A percentile compares a stretch with the other conserved stretches of the same genome.
Evolutionary conservation across 2,113 vertebrate genomes (phyloP).

Genomic region (Motacilla alba): DNA sequence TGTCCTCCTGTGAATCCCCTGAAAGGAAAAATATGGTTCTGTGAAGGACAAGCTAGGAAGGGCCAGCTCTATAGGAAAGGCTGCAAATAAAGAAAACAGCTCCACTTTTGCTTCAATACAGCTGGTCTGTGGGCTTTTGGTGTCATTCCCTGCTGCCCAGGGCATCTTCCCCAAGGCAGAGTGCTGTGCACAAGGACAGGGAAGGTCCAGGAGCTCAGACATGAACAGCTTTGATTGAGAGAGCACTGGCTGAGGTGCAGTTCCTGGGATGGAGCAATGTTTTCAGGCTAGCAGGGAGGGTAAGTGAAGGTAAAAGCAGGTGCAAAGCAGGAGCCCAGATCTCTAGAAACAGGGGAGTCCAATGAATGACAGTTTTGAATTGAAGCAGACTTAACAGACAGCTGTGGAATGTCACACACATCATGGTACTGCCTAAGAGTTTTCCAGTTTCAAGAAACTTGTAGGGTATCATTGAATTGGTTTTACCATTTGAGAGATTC

Average conservation of each 20-base stretch:
- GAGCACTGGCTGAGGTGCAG: neutral
- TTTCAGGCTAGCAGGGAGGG: neutral
- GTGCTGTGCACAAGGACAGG: neutral
- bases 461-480: neutral
- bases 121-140: neutral
- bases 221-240: neutral
- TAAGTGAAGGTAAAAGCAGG: neutral
- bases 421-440: neutral
- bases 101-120: neutral
- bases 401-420: neutral
- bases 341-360: neutral
- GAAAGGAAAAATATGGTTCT: neutral
- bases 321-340: neutral
- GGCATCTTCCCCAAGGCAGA: neutral
- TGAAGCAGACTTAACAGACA: neutral
- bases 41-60: neutral
- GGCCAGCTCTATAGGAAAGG: neutral
- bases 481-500: conserved; percentile 90
- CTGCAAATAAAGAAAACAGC: neutral
- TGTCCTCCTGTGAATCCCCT: conserved; percentile 90
- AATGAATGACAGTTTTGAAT: neutral
- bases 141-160: neutral
- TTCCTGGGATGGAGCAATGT: neutral
- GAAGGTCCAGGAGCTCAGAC: neutral
- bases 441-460: neutral